Conservation (phyloP, 2,888 invertebrate species). For the Matsumyia berberina region DNA sequence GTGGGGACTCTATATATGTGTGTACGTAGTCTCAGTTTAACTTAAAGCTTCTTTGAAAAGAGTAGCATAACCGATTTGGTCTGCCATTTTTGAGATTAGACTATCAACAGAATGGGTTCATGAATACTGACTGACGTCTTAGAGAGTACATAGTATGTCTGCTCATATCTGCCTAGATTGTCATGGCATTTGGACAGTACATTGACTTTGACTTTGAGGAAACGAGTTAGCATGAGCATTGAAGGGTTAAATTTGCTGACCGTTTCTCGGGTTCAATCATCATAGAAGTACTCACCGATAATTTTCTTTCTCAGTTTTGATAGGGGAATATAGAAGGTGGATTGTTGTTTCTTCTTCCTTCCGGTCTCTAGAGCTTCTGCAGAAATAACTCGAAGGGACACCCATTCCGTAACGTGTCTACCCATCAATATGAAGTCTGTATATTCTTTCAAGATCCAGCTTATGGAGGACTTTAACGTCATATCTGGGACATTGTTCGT, state of each 20-base stretch:
- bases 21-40: too few species aligned
- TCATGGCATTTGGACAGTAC: neutral
- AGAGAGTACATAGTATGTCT: neutral
- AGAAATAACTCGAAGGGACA: neutral
- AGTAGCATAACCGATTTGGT: too few species aligned
- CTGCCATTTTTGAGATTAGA: neutral
- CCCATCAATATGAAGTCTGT: too few species aligned
- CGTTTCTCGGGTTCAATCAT: too few species aligned
- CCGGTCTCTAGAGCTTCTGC: neutral
- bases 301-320: too few species aligned
- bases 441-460: too few species aligned
- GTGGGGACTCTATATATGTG: too few species aligned
- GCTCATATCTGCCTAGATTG: neutral
- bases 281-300: too few species aligned
- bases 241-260: neutral
- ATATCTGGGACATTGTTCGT: too few species aligned
- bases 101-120: neutral
- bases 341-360: neutral
- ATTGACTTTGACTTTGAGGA: constrained; percentile 5
- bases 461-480: too few species aligned
- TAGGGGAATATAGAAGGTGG: too few species aligned
- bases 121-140: neutral
- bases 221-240: neutral
- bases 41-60: too few species aligned
- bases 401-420: neutral